A percentile compares a stretch with the other conserved stretches of the same genome.
Evolutionary conservation across 2,113 vertebrate genomes (phyloP).

Genomic region (Bucco capensis): DNA sequence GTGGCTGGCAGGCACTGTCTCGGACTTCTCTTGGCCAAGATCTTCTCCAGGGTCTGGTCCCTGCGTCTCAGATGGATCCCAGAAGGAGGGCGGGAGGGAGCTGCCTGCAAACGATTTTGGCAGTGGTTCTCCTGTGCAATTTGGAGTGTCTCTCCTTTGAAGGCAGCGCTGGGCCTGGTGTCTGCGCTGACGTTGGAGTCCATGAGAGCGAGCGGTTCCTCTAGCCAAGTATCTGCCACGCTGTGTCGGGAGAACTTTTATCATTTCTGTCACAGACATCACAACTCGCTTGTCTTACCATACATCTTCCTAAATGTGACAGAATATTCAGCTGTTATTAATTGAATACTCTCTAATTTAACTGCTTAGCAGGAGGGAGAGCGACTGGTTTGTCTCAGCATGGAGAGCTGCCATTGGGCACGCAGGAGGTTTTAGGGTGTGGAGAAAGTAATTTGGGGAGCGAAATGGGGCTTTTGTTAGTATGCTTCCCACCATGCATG

Average conservation of each 20-base stretch:
- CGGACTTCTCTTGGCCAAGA: not conserved
- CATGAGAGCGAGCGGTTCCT: constrained; percentile 65
- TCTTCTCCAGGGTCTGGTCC: not conserved
- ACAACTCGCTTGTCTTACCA: constrained; percentile 92
- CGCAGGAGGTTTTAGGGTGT: not conserved
- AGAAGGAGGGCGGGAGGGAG: constrained; percentile 14
- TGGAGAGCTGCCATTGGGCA: constrained; percentile 32
- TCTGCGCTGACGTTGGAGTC: constrained; percentile 77
- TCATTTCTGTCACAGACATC: constrained; percentile 96
- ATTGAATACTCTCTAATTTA: constrained; percentile 91
- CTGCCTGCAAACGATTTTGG: constrained; percentile 57
- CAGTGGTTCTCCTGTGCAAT: constrained; percentile 10
- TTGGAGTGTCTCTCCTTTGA: constrained; percentile 54
- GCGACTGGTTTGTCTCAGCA: constrained; percentile 74
- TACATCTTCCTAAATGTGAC: constrained; percentile 93
- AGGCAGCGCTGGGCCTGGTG: constrained; percentile 73
- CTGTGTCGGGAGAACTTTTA: constrained; percentile 87
- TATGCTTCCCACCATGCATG: not conserved
- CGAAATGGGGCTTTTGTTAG: not conserved
- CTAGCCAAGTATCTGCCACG: constrained; percentile 86
- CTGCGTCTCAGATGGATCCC: not conserved
- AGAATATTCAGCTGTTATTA: constrained; percentile 90
- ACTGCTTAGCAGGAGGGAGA: constrained; percentile 74
- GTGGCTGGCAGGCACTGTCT: not conserved
- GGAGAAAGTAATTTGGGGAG: not conserved